phyloP scores from a whole-genome alignment of 2,888 invertebrate species.

The Drosophila lacicola region DNA sequence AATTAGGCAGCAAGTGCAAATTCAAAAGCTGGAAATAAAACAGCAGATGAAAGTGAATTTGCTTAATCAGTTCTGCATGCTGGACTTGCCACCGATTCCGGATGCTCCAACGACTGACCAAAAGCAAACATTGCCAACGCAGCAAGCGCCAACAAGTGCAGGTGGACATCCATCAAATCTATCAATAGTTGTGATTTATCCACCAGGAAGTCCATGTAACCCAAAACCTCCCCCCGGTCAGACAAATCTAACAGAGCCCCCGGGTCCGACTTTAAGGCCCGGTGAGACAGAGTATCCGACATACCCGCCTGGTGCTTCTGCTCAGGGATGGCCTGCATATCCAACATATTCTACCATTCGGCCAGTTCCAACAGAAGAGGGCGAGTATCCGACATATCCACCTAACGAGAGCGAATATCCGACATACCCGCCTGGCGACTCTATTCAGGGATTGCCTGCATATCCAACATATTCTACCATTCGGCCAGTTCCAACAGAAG shows the following conservation, averaged over 20 bases:
- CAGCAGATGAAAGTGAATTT: background rate
- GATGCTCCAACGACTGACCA: background rate
- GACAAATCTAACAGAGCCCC: too few species aligned
- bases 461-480: background rate
- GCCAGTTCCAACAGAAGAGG: background rate
- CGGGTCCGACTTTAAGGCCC: background rate
- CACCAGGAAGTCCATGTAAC: conserved; percentile 6
- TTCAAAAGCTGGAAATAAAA: background rate
- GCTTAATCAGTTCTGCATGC: background rate
- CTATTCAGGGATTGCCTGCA: too few species aligned
- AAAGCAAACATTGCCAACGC: too few species aligned
- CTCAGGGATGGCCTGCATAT: too few species aligned
- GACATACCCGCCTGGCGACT: too few species aligned
- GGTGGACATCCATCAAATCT: background rate
- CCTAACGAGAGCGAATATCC: too few species aligned
- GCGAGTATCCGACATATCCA: background rate
- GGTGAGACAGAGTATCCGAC: background rate
- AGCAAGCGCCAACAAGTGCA: background rate
- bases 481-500: too few species aligned
- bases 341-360: background rate
- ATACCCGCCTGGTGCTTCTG: background rate
- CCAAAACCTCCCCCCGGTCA: background rate
- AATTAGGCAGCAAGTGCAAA: background rate
- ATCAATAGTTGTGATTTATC: background rate
- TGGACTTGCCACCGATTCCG: background rate